These are phyloP conservation scores for Panagrolaimus sp. DNA, from an alignment of 1,140 invertebrate species.

Conservation along the genomic window DNA sequence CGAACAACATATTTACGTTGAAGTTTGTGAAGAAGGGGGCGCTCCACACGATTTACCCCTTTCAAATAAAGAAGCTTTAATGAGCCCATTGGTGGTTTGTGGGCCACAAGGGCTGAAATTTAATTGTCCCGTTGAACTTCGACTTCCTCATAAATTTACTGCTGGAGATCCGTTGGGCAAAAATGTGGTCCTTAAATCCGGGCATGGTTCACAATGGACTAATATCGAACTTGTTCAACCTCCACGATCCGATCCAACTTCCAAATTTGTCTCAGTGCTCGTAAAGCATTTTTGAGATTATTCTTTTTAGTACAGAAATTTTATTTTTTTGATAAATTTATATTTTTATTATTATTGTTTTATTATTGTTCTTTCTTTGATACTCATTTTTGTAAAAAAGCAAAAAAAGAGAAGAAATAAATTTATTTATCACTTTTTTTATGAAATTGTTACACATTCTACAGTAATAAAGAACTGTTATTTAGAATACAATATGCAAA, in stretches of 20 bases:
- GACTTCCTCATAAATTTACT: conserved; percentile 63
- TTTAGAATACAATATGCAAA: no score
- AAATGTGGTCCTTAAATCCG: conserved; percentile 34
- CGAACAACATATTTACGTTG: conserved; percentile 87
- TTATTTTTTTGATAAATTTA: no score
- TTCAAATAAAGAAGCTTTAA: conserved; percentile 79
- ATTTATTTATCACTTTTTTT: no score
- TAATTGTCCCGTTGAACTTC: conserved; percentile 75
- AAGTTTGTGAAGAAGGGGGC: conserved; percentile 71
- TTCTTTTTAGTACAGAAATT: no score
- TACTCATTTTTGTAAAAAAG: no score
- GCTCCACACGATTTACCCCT: conserved; percentile 75
- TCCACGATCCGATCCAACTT: conserved; percentile 60
- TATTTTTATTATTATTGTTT: no score
- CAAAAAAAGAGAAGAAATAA: no score
- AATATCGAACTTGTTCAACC: conserved; percentile 52
- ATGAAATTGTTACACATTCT: no score
- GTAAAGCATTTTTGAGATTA: conserved; percentile 76
- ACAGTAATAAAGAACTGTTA: no score
- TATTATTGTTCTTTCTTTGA: no score
- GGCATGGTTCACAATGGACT: conserved; percentile 35
- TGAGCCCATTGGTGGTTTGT: conserved; percentile 87
- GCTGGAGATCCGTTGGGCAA: conserved; percentile 2
- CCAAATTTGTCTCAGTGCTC: conserved; percentile 75
- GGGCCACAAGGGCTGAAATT: conserved; percentile 85